Conservation (phyloP, 2,113 vertebrate species). For the Dinomys branickii region DNA sequence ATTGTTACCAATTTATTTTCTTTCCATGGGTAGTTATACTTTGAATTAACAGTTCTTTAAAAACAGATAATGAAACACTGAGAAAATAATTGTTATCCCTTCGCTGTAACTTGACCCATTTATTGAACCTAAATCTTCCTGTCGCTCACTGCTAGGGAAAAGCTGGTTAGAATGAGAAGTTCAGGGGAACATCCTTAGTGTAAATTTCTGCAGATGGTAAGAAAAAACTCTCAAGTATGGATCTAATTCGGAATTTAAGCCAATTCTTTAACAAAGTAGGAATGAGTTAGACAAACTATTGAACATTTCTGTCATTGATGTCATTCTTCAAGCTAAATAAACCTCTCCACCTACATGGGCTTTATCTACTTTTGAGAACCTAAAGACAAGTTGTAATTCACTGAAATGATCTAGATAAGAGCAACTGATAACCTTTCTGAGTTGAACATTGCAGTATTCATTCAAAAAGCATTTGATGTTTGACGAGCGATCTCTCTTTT, state of each 20-base stretch:
- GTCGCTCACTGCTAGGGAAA: neutral
- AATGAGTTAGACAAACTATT: neutral
- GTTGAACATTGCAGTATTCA: neutral
- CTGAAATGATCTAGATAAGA: neutral
- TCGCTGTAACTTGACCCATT: neutral
- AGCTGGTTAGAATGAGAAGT: neutral
- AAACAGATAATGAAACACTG: neutral
- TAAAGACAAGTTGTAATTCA: neutral
- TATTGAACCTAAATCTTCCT: neutral
- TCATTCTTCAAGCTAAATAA: neutral
- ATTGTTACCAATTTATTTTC: slow-evolving; percentile 23
- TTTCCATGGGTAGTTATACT: neutral
- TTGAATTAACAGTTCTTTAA: slow-evolving; percentile 14
- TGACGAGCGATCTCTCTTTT: neutral
- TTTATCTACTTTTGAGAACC: neutral
- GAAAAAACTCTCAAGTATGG: neutral
- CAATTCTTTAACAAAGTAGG: neutral
- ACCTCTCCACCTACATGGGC: neutral
- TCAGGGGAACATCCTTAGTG: neutral
- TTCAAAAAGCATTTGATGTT: neutral
- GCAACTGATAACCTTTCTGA: neutral
- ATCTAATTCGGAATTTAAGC: neutral
- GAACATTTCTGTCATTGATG: neutral
- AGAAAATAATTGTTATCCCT: neutral
- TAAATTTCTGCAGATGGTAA: neutral